Conservation (phyloP, 1,140 invertebrate genomes). For the Bombus pascuorum region DNA sequence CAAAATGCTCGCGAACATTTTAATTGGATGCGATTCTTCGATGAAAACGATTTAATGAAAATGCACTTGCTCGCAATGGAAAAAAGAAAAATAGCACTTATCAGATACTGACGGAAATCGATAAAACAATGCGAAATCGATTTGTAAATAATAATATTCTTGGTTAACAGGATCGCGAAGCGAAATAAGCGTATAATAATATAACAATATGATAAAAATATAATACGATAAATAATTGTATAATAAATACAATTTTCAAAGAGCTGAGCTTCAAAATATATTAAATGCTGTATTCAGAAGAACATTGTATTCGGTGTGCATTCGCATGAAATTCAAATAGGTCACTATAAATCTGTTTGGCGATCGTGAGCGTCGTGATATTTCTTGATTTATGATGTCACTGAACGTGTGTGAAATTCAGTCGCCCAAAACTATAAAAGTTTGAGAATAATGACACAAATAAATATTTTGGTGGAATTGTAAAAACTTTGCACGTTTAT, state of each 20-base stretch:
- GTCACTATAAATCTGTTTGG: not conserved
- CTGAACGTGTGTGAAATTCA: not conserved
- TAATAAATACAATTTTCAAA: not conserved
- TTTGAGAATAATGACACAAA: not conserved
- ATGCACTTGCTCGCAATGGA: not conserved
- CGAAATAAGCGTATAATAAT: too few relatives aligned
- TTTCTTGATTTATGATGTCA: not conserved
- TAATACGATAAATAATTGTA: too few relatives aligned
- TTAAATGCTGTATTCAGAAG: too few relatives aligned
- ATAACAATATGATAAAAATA: not conserved
- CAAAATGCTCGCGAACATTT: not conserved
- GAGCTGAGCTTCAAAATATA: not conserved
- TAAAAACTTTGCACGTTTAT: not conserved
- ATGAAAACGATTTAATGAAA: not conserved
- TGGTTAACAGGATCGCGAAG: too few relatives aligned
- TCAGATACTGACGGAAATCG: not conserved
- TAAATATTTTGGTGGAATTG: not conserved
- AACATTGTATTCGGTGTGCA: not conserved
- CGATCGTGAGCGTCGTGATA: not conserved
- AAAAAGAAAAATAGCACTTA: too few relatives aligned
- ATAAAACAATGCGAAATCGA: not conserved
- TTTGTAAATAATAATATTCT: too few relatives aligned
- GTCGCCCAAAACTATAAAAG: not conserved
- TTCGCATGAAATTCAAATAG: not conserved
- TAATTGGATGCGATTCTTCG: not conserved